Base-by-base conservation (phyloP, 2,888 invertebrate species). In the Rotaria macrura region DNA sequence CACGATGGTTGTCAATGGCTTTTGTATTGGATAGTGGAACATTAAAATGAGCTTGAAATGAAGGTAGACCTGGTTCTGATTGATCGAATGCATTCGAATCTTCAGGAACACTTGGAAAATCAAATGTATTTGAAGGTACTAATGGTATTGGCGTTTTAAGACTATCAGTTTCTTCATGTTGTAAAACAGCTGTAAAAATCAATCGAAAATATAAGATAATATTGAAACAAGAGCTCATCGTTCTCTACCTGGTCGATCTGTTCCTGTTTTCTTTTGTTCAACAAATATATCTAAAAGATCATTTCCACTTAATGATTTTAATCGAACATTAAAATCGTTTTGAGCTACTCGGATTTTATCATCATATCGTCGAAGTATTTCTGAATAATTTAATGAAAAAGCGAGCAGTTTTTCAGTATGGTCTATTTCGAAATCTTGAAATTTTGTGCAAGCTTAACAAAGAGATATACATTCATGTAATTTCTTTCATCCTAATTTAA, bases 191-290 rank as follows among this genome's bases (percentile, higher is more conserved):
- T 79, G 34, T 6, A 79, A 25, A 65, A 29, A 29, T 5, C 17
- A 49, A 49, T 49, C 49, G 49, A 17, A 49, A 2, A 49, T 14
- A 47, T 17, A 49, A 49, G 4, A 49, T n/a, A 12, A 17, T 49
- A 49, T 12, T 49, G 49, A 49, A 17, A 17, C 9, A 14, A 49
- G 49, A 49, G 17, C 17, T 4, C 17, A 12, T 49, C 14, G 12
- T 43, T n/a, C 4, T 23, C 12, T 43, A 79, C 83, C 65, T n/a
- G 86, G 86, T 38, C 84, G 52, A 14, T 86, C 86, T 29, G 52
- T 38, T 29, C 86, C 86, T 20, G 84, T 86, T 74, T 79, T 40
- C 23, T 84, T 86, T 34, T 86, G 84, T 54, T 86, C 86, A 65
- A 86, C 38, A 47, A 86, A 86, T 57, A 55, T 34, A 83, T 84